Evolutionary conservation across 2,888 invertebrate genomes (phyloP), one percentile per base, ranked within the genome.

Genomic region (Dilophus febrilis): DNA sequence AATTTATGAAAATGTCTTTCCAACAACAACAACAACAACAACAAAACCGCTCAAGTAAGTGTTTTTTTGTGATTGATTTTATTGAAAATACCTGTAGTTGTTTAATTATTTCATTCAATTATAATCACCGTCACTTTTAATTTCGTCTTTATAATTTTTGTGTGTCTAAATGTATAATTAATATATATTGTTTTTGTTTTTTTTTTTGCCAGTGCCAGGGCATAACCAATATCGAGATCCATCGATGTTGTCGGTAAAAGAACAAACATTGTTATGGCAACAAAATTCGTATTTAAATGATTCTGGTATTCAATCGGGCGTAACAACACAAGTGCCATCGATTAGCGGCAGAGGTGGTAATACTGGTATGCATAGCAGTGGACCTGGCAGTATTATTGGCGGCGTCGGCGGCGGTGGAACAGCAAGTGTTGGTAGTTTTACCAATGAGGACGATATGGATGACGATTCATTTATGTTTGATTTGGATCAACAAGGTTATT

Each of bases 241-340:
- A 57, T 82, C 83, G 12, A 80, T 84, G 78, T 77, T 78, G 40
- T 78, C 79, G 26, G 74, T 77, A 46, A 85, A 86, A 61, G 86
- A 87, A 59, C 85, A 91, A 61, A 90, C 91, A 0, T 71, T 91
- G 50, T 79, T 91, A 76, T 94, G 94, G 92, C 91, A 91, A 61
- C 91, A 92, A 63, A 87, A 83, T 58, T 83, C 85, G 11, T 92
- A 92, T 65, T 66, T 87, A 69, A 83, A 78, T 50, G 94, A 94
- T 63, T 94, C 94, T 50, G 94, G 94, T 44, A 92, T 94, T 58
- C 90, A 94, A 65, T 92, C 92, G 27, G 91, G 91, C 42, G 88
- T 84, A 34, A 87, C 10, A n/a, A 92, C 92, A 52, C 88, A 91
- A 66, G 90, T 90, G 34, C 91, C 91, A 46, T 92, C 91, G 41